phyloP scores from a whole-genome alignment of 2,888 invertebrate genomes.

The Andrena praecox region DNA sequence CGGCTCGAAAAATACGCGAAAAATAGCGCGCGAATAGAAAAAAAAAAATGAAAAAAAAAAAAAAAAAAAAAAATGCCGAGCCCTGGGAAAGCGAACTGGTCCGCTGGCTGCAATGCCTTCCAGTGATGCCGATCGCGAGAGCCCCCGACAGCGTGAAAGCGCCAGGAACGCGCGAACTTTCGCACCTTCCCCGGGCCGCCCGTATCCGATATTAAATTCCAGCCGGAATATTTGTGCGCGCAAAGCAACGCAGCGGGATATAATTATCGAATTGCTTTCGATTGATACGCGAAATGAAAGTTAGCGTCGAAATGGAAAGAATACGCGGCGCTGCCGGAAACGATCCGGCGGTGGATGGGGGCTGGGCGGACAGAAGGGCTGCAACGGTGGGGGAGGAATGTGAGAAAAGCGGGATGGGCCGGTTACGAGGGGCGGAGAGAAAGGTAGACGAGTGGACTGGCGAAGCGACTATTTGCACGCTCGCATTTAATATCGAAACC shows the following conservation, averaged over 20 bases:
- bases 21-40: constrained; percentile 55
- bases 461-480: constrained; percentile 68
- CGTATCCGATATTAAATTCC: constrained; percentile 69
- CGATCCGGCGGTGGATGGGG: constrained; percentile 45
- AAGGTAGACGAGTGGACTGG: constrained; percentile 58
- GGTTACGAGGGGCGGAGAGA: constrained; percentile 22
- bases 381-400: constrained; percentile 30
- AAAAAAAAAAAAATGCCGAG: background rate
- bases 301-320: constrained; percentile 64
- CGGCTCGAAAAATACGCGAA: constrained; percentile 63
- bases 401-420: constrained; percentile 42
- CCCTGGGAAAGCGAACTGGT: constrained; percentile 47
- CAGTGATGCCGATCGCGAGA: constrained; percentile 56
- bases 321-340: constrained; percentile 53
- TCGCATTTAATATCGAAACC: constrained; percentile 76
- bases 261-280: constrained; percentile 77
- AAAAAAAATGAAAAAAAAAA: constrained; percentile 7
- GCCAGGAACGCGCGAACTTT: constrained; percentile 66
- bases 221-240: constrained; percentile 70
- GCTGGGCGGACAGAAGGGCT: constrained; percentile 3
- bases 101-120: constrained; percentile 53
- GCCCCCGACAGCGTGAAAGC: constrained; percentile 51
- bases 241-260: constrained; percentile 73
- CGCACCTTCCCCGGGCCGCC: constrained; percentile 65
- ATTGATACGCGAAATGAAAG: constrained; percentile 77